Conservation (phyloP, 2,113 vertebrate species). For the Prionailurus bengalensis region DNA sequence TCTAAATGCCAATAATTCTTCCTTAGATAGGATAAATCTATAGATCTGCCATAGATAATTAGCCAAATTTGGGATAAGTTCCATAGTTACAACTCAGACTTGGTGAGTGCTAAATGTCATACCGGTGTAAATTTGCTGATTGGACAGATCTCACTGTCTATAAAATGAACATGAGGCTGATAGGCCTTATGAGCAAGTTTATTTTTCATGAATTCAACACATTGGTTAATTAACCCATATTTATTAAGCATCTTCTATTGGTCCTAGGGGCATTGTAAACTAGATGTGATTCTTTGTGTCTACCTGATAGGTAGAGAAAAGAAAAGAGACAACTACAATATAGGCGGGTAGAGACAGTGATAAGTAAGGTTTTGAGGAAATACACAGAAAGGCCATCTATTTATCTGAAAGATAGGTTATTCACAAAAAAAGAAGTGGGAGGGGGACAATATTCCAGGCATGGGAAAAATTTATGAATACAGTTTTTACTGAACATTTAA, state of each 20-base stretch:
- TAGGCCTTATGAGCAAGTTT: background rate
- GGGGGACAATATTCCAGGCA: background rate
- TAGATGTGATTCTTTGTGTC: background rate
- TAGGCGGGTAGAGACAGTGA: background rate
- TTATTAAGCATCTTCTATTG: background rate
- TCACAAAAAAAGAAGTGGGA: background rate
- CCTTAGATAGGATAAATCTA: background rate
- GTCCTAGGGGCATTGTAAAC: background rate
- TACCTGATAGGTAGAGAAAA: background rate
- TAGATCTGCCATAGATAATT: background rate
- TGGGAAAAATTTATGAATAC: background rate
- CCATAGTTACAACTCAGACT: background rate
- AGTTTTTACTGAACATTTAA: background rate
- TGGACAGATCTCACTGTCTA: background rate
- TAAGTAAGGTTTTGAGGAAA: slow-evolving; percentile 14
- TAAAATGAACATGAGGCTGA: background rate
- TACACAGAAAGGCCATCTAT: background rate
- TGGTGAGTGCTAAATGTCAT: background rate
- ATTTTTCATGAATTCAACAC: slow-evolving; percentile 35
- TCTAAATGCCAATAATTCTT: slow-evolving; percentile 8
- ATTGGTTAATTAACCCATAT: background rate
- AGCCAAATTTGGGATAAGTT: background rate
- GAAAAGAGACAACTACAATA: background rate
- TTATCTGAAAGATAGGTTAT: background rate
- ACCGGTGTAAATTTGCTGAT: background rate